Evolutionary conservation across 2,888 invertebrate genomes (phyloP), one percentile per base, ranked within the genome.

Genomic region (Coelogynopora nodosa): DNA sequence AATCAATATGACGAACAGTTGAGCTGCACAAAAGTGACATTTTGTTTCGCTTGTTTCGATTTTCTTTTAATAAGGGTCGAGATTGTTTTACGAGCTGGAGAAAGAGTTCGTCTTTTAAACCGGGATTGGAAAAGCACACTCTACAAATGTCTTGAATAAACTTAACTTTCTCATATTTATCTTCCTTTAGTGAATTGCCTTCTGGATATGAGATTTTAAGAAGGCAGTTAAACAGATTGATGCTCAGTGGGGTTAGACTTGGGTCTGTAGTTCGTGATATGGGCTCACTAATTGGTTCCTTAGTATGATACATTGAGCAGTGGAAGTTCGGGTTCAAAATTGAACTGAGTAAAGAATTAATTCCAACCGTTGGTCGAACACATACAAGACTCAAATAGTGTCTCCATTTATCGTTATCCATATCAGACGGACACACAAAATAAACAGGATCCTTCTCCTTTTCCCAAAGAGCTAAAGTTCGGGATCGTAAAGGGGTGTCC

Each of bases 91-190:
- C 29, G 18, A 87, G 23, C 31, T 87, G 87, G 5, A 87, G 67
- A 82, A 67, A 87, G 5, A 87, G 31, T 87, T 87, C 87, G 87
- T 87, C 87, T 67, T 87, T 87, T 10, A 87, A 29, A 10, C 81
- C 86, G 23, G 87, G 84, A 67, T 83, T 30, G n/a, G 88, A 30
- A 26, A 87, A 87, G 49, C 87, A 87, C 0, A 85, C n/a, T n/a
- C 74, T 31, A 67, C 67, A 29, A 5, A 87, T 67, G 29, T 31
- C 29, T 10, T 87, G 31, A 30, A 87, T 85, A 26, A 29, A n/a
- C 10, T 31, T 86, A 26, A 86, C 49, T 86, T 86, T 85, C 29
- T 84, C 84, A 31, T 85, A 67, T 1, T 67, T 27, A 67, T 28
- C 28, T 27, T 85, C 85, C 26, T 85, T 85, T 10, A 29, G 26